phyloP scores from a whole-genome alignment of 2,888 invertebrate species.

The Trachelus iudaicus region DNA sequence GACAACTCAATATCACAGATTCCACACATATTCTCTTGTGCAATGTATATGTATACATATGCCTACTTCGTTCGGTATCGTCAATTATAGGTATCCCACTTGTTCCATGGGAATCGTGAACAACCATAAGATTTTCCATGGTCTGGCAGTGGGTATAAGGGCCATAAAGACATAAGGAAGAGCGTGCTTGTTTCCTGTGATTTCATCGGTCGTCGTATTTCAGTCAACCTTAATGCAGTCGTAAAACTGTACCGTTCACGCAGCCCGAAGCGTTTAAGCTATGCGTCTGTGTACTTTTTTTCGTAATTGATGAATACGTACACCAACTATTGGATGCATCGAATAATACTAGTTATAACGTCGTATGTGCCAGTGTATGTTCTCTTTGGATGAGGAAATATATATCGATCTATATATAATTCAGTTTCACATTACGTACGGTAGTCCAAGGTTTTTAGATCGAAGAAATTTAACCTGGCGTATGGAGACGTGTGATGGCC shows the following conservation, averaged over 20 bases:
- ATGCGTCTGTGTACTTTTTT: conserved; percentile 11
- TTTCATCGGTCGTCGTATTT: conserved; percentile 39
- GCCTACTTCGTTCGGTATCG: background rate
- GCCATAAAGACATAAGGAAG: conserved; percentile 41
- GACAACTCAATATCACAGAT: background rate
- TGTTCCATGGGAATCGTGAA: background rate
- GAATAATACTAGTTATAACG: background rate
- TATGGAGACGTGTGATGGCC: background rate
- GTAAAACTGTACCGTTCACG: conserved; percentile 31
- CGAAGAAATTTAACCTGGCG: background rate
- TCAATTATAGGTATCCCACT: background rate
- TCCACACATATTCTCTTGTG: background rate
- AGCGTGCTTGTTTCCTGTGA: conserved; percentile 24
- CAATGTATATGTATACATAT: background rate
- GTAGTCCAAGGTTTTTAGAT: background rate
- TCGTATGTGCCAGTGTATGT: background rate
- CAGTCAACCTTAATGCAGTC: conserved; percentile 31
- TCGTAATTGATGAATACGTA: background rate
- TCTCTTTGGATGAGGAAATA: background rate
- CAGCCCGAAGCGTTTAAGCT: conserved; percentile 4
- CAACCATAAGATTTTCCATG: background rate
- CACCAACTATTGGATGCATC: background rate
- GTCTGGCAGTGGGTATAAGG: conserved; percentile 20
- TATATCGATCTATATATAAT: background rate
- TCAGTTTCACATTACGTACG: background rate